These are phyloP conservation scores for Marronus borbonicus DNA, from an alignment of 2,888 invertebrate species.

Conservation along the genomic window DNA sequence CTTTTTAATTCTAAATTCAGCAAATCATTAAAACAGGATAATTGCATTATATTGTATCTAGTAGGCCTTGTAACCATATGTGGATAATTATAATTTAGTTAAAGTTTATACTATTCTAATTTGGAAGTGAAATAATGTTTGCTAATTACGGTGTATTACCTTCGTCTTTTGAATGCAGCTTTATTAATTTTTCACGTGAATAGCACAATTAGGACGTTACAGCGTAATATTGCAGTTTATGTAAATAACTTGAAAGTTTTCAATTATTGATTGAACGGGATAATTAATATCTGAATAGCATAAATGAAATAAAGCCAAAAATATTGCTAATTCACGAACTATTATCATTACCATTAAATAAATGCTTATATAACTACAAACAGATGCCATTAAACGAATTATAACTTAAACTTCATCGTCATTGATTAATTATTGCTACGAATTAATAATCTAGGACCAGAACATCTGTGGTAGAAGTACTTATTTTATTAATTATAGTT, in stretches of 20 bases:
- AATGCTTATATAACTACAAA: no score
- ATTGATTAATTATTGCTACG: no score
- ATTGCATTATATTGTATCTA: no score
- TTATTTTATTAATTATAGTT: conserved; percentile 26
- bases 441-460: no score
- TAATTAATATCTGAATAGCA: not conserved
- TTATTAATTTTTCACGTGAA: conserved; percentile 16
- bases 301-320: no score
- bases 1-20: no score
- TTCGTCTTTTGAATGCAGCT: not conserved
- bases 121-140: not conserved
- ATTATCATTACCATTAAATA: no score
- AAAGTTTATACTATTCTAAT: conserved; percentile 1
- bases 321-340: no score
- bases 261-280: not conserved
- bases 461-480: conserved; percentile 5
- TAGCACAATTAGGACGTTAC: conserved; percentile 4
- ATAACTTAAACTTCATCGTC: no score
- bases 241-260: conserved; percentile 7
- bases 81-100: conserved; percentile 3
- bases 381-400: no score
- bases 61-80: not conserved
- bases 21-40: no score
- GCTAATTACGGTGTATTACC: not conserved
- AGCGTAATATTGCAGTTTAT: conserved; percentile 18